Evolutionary conservation across 1,140 invertebrate species (phyloP).

Genomic region (fruit fly (Drosophila melanogaster)): Release_6_plus_ISO1_MT NT_037436.4:2590001-2590500

Average conservation of each 20-base stretch:
- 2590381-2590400: conserved; percentile 53
- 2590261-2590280: conserved; percentile 29
- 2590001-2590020: conserved; percentile 67
- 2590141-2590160: conserved; percentile 52
- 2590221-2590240: conserved; percentile 69
- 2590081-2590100: no score
- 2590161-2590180: conserved; percentile 79
- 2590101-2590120: conserved; percentile 55
- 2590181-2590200: conserved; percentile 70
- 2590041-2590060: conserved; percentile 1
- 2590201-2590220: conserved; percentile 57
- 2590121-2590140: conserved; percentile 71
- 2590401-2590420: conserved; percentile 69
- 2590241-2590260: conserved; percentile 70
- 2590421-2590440: conserved; percentile 24
- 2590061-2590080: no score
- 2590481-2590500: no score
- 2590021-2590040: conserved; percentile 59
- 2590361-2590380: conserved; percentile 1
- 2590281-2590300: conserved; percentile 11
- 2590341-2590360: conserved; percentile 11
- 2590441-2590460: conserved; percentile 16
- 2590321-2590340: conserved; percentile 41
- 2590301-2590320: conserved; percentile 5
- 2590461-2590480: background rate